phyloP scores from a whole-genome alignment of 2,888 invertebrate genomes.

The Dryomyza anilis region DNA sequence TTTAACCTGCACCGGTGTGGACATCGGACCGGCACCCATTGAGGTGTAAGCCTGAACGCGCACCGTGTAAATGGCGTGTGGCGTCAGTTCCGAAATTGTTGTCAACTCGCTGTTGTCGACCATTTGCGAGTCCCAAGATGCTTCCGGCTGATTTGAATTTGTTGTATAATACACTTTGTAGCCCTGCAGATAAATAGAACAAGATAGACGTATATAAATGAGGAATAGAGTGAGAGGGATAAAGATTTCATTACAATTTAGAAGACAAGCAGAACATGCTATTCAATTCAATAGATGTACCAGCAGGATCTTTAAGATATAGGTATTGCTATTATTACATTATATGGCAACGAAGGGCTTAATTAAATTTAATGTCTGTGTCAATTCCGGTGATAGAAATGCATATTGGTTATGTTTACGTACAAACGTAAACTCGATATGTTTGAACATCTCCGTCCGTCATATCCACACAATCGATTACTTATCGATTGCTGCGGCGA shows the following conservation, averaged over 20 bases:
- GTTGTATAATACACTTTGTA: slow-evolving; percentile 97
- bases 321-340: background rate
- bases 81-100: slow-evolving; percentile 88
- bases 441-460: too few relatives aligned
- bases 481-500: too few relatives aligned
- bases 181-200: slow-evolving; percentile 67
- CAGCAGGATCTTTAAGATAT: too few relatives aligned
- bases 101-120: slow-evolving; percentile 92
- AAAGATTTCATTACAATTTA: background rate
- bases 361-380: slow-evolving; percentile 15
- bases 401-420: too few relatives aligned
- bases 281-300: too few relatives aligned
- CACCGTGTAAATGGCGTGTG: slow-evolving; percentile 93
- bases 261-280: too few relatives aligned
- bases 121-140: slow-evolving; percentile 91
- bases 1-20: slow-evolving; percentile 96
- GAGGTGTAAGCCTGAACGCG: slow-evolving; percentile 92
- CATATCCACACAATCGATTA: too few relatives aligned
- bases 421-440: too few relatives aligned
- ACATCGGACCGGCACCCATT: slow-evolving; percentile 93
- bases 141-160: slow-evolving; percentile 82
- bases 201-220: background rate
- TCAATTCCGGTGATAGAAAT: slow-evolving; percentile 6
- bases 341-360: slow-evolving; percentile 2
- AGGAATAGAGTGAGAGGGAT: background rate